Percentiles rank a stretch among this genome's conserved stretches.
phyloP scores from a whole-genome alignment of 2,113 vertebrate species.

The Coracopsis vasa region DNA sequence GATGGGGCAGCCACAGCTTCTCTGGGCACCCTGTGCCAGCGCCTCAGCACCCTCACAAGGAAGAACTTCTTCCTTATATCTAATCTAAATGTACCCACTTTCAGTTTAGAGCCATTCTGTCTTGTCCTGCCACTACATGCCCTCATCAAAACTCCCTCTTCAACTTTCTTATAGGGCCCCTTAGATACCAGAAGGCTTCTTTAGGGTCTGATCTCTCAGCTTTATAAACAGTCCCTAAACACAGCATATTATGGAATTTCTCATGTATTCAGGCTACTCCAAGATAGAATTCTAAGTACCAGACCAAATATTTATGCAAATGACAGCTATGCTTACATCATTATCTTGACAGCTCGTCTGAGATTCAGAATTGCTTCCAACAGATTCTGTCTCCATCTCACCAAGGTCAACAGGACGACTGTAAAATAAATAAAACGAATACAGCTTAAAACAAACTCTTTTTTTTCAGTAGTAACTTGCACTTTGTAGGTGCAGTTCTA shows the following conservation, averaged over 20 bases:
- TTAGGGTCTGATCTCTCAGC: not conserved
- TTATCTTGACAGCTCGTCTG: constrained; percentile 61
- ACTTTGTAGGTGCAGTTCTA: not conserved
- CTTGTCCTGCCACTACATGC: not conserved
- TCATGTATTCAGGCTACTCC: not conserved
- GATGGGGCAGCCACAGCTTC: no score
- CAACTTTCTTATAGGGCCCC: not conserved
- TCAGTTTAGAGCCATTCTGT: not conserved
- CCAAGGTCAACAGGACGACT: constrained; percentile 84
- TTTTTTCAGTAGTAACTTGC: not conserved
- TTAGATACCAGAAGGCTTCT: not conserved
- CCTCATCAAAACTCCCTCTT: not conserved
- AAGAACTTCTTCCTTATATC: not conserved
- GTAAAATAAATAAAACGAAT: not conserved
- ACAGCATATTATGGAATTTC: not conserved
- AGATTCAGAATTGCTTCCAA: constrained; percentile 75
- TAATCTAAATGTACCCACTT: not conserved
- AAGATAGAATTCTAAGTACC: not conserved
- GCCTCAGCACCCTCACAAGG: not conserved
- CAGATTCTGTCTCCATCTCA: constrained; percentile 89
- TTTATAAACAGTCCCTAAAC: not conserved
- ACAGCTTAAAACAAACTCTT: not conserved
- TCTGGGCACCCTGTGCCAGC: no score
- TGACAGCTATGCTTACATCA: constrained; percentile 47
- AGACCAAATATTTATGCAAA: not conserved